A percentile compares a stretch with the other conserved stretches of the same genome.
These are phyloP conservation scores for Brenthis daphne DNA, from an alignment of 2,888 invertebrate species.

Conservation along the genomic window DNA sequence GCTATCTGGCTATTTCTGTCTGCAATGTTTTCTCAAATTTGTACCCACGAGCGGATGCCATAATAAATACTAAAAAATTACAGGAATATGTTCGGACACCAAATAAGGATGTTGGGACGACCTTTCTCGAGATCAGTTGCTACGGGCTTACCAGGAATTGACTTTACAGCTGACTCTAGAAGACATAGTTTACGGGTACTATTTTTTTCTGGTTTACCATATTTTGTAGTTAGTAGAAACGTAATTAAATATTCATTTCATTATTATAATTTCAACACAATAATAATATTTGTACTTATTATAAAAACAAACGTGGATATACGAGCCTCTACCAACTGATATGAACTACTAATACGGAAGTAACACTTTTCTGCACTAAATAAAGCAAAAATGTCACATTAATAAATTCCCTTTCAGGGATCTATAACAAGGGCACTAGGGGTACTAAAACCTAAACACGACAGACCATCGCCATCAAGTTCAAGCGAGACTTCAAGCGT, in stretches of 20 bases:
- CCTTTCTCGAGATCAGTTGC: constrained; percentile 85
- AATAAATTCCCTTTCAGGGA: constrained; percentile 75
- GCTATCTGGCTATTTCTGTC: constrained; percentile 54
- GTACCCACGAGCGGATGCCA: constrained; percentile 30
- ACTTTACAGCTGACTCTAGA: constrained; percentile 76
- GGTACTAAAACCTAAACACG: constrained; percentile 84
- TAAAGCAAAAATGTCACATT: neutral
- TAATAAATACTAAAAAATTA: constrained; percentile 50
- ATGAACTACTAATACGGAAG: neutral
- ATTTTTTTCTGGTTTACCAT: neutral
- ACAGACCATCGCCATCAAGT: constrained; percentile 86
- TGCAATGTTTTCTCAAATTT: constrained; percentile 42
- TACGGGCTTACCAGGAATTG: constrained; percentile 80
- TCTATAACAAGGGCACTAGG: constrained; percentile 88
- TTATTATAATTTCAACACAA: too few relatives aligned
- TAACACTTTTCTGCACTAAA: too few relatives aligned
- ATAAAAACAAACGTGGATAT: neutral
- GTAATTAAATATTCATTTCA: neutral
- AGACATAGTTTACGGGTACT: constrained; percentile 82
- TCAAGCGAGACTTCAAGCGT: constrained; percentile 85
- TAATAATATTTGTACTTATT: neutral
- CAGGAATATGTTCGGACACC: constrained; percentile 84
- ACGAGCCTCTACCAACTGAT: too few relatives aligned
- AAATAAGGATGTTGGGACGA: constrained; percentile 85
- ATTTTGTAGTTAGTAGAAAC: neutral